Evolutionary conservation across 2,113 vertebrate species (phyloP).

Genomic region (Gasterosteus aculeatus): DNA sequence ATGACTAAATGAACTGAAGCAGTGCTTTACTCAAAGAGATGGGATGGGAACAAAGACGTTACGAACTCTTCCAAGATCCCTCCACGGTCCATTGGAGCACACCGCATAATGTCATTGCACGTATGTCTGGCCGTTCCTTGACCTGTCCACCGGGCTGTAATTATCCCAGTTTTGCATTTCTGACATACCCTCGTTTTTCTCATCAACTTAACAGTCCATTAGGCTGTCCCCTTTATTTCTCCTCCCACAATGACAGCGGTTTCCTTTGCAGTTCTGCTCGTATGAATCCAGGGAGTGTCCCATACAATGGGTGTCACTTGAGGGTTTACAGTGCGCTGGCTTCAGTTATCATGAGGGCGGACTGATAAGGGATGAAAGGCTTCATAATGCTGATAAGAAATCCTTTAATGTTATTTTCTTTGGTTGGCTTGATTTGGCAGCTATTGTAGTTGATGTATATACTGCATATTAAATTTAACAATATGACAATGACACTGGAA

Average conservation of each 20-base stretch:
- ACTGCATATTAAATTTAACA: background rate
- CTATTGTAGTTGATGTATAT: background rate
- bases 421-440: conserved; percentile 6
- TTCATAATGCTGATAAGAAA: background rate
- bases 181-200: conserved; percentile 16
- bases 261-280: no score
- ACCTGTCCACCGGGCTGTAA: conserved; percentile 10
- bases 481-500: background rate
- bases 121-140: conserved; percentile 3
- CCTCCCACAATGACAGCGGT: background rate
- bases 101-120: background rate
- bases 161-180: conserved; percentile 7
- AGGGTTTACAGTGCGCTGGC: conserved; percentile 3
- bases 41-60: conserved; percentile 42
- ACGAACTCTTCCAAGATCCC: conserved; percentile 49
- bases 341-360: conserved; percentile 3
- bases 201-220: conserved; percentile 24
- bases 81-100: conserved; percentile 26
- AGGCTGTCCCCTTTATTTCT: conserved; percentile 6
- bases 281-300: conserved; percentile 1
- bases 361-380: background rate
- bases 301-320: background rate
- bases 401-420: background rate
- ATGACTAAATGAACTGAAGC: conserved; percentile 45
- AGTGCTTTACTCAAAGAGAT: conserved; percentile 47